Evolutionary conservation across 2,113 vertebrate genomes (phyloP).

Genomic region (Toxotes chatareus): DNA sequence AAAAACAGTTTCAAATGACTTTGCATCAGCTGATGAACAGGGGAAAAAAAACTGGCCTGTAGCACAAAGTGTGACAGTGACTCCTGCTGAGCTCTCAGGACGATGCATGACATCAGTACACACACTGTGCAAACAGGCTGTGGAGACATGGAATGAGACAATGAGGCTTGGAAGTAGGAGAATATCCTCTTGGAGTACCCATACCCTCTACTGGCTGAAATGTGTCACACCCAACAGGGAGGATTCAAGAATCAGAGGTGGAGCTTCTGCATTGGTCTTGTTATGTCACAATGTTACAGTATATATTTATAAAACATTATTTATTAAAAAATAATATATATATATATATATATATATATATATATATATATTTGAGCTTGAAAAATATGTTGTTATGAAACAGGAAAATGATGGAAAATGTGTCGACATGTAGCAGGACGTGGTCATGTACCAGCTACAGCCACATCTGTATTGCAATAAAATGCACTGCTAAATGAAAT

Average conservation of each 20-base stretch:
- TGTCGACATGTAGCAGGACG: too few species aligned
- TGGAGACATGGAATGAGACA: background rate
- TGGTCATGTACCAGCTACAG: too few species aligned
- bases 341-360: background rate
- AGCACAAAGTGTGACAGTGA: constrained; percentile 12
- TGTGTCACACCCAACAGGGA: constrained; percentile 39
- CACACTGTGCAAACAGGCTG: constrained; percentile 2
- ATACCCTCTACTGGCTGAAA: constrained; percentile 83
- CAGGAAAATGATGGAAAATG: too few species aligned
- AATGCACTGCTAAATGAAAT: background rate
- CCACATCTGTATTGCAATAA: background rate
- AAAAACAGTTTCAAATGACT: constrained; percentile 37
- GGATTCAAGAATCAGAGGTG: background rate
- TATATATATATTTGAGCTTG: background rate
- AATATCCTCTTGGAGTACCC: constrained; percentile 58
- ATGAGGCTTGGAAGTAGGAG: background rate
- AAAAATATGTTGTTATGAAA: background rate
- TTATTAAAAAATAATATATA: background rate
- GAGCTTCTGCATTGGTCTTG: background rate
- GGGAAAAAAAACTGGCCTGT: background rate
- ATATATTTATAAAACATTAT: background rate
- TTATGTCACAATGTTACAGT: background rate
- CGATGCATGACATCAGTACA: constrained; percentile 13
- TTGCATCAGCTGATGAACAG: constrained; percentile 7
- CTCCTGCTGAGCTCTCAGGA: constrained; percentile 8